phyloP scores from a whole-genome alignment of 2,888 invertebrate genomes.

The Schizotus pectinicornis region DNA sequence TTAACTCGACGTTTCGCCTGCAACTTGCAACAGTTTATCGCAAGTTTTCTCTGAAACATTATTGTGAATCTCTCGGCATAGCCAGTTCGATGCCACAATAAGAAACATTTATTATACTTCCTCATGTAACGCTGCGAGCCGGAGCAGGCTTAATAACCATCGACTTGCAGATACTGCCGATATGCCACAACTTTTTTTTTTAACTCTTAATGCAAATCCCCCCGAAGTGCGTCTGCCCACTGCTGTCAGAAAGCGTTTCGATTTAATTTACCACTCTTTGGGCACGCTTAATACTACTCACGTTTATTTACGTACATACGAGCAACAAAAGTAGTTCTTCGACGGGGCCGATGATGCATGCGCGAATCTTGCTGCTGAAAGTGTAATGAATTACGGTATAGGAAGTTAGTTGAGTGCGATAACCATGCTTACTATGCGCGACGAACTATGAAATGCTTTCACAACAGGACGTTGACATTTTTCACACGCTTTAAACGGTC shows the following conservation, averaged over 20 bases:
- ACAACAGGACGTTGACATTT: slow-evolving; percentile 36
- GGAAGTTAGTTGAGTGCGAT: slow-evolving; percentile 32
- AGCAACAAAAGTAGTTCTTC: no score
- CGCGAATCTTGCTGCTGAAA: no score
- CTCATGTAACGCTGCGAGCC: slow-evolving; percentile 8
- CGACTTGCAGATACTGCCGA: slow-evolving; percentile 12
- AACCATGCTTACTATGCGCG: slow-evolving; percentile 35
- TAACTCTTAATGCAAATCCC: neutral
- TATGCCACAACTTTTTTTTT: slow-evolving; percentile 15
- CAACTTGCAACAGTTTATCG: no score
- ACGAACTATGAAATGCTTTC: slow-evolving; percentile 36
- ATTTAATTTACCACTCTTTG: slow-evolving; percentile 19
- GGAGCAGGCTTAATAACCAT: slow-evolving; percentile 13
- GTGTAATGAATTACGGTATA: slow-evolving; percentile 16
- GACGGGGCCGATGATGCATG: no score
- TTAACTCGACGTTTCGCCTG: no score
- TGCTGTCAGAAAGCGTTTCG: slow-evolving; percentile 20
- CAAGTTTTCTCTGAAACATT: no score
- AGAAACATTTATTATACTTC: slow-evolving; percentile 13
- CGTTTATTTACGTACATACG: no score
- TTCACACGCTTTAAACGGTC: slow-evolving; percentile 22
- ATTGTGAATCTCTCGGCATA: neutral
- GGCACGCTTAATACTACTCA: no score
- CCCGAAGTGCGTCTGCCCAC: slow-evolving; percentile 10
- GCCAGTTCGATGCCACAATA: slow-evolving; percentile 2